These are phyloP conservation scores for Aphidius gifuensis DNA, from an alignment of 1,140 invertebrate genomes.

Conservation along the genomic window DNA sequence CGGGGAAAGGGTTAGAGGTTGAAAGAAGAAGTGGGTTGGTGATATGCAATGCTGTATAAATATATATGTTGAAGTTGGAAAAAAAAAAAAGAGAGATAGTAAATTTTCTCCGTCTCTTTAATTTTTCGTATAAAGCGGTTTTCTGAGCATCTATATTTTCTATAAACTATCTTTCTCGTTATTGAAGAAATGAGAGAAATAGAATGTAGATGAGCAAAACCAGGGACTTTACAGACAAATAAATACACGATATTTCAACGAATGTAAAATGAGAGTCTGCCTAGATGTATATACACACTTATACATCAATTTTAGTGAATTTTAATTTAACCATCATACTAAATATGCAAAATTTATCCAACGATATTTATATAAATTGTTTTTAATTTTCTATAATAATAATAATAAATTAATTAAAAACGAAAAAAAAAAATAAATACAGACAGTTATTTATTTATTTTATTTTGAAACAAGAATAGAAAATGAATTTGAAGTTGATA, in stretches of 20 bases:
- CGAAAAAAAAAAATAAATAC: too few species aligned
- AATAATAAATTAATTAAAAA: too few species aligned
- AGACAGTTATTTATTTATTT: too few species aligned
- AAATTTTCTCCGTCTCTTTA: slow-evolving; percentile 28
- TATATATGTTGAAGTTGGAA: too few species aligned
- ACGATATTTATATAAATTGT: too few species aligned
- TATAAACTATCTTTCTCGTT: background rate
- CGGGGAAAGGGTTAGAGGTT: background rate
- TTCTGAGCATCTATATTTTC: background rate
- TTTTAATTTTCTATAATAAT: too few species aligned
- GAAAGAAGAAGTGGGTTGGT: background rate
- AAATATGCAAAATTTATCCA: too few species aligned
- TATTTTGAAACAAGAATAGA: too few species aligned
- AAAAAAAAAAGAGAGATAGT: slow-evolving; percentile 7
- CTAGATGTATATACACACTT: slow-evolving; percentile 1
- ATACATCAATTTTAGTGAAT: slow-evolving; percentile 33
- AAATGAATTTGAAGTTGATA: too few species aligned
- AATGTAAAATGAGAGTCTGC: slow-evolving; percentile 47
- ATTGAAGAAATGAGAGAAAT: slow-evolving; percentile 1
- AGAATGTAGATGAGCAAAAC: slow-evolving; percentile 19
- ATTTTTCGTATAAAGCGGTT: slow-evolving; percentile 11
- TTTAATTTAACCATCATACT: slow-evolving; percentile 37
- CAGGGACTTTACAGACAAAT: slow-evolving; percentile 42
- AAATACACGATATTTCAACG: slow-evolving; percentile 47
- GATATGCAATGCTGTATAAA: too few species aligned